Evolutionary conservation across 2,797 vertebrate species (phyloP), one percentile per base, ranked within the genome.

Genomic region (Myripristis jacobus): DNA sequence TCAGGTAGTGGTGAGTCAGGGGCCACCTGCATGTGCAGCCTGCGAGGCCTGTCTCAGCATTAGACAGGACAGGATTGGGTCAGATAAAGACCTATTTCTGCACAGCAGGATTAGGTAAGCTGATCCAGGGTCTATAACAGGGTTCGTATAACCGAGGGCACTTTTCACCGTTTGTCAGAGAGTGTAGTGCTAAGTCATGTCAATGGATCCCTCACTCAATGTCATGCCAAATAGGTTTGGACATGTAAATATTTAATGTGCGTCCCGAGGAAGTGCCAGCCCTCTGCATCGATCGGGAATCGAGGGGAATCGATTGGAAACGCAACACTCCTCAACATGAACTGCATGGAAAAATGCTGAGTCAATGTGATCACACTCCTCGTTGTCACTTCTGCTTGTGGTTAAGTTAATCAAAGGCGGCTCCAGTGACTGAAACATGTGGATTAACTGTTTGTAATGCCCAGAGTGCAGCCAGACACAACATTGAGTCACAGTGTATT

Each of bases 171-270:
- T 43, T 62, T 27, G 48, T 48, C 75, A 71, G 60, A 38, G 50
- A 79, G 34, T 56, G 55, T 55, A 48, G 60, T 65, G 34, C 34
- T 36, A 36, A 74, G 54, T 36, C 66, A 50, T 60, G 68, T 75
- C 67, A 75, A 34, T 53, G 38, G 66, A 77, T 69, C 57, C 25
- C 51, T 79, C 61, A 48, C 58, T 85, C 70, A 83, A 77, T 73
- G 82, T 81, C 73, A 75, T 47, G 27, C 53, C 62, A 67, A 78
- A 59, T 73, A 64, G 56, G 22, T 61, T 44, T 55, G 66, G 36
- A 36, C 15, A 56, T 65, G 54, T 88, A 79, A 86, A 84, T 86
- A 79, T 80, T 85, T 85, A 87, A 83, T 87, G 77, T 36, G 46
- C 68, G 54, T 61, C 51, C 67, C 60, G 57, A 67, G 38, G 60